Percentiles rank a stretch among this genome's conserved stretches.
Evolutionary conservation across 2,888 invertebrate species (phyloP).

Genomic region (Entomobrya proxima): DNA sequence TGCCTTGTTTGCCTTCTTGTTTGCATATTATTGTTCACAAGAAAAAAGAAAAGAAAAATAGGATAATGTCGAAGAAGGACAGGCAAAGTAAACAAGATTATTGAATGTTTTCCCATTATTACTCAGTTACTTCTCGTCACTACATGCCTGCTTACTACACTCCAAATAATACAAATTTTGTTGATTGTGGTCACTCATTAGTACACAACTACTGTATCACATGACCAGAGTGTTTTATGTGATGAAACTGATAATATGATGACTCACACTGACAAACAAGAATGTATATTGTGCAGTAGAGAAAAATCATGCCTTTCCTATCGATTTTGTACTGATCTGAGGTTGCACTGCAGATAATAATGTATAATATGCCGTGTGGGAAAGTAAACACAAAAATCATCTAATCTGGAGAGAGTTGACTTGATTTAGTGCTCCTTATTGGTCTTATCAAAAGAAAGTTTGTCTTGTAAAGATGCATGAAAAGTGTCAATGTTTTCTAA

Average conservation of each 20-base stretch:
- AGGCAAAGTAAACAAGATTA: slow-evolving; percentile 36
- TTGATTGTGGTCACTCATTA: slow-evolving; percentile 18
- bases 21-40: slow-evolving; percentile 23
- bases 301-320: neutral
- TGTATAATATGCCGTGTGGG: slow-evolving; percentile 15
- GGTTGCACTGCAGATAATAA: slow-evolving; percentile 65
- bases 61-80: neutral
- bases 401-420: neutral
- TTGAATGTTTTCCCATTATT: slow-evolving; percentile 32
- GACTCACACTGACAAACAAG: slow-evolving; percentile 12
- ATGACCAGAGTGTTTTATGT: neutral
- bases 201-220: neutral
- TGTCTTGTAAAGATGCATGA: neutral
- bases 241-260: slow-evolving; percentile 9
- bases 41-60: slow-evolving; percentile 1
- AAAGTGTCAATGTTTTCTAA: neutral
- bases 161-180: neutral
- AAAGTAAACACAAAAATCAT: slow-evolving; percentile 22
- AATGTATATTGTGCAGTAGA: neutral
- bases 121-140: neutral
- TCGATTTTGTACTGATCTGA: neutral
- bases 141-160: slow-evolving; percentile 21
- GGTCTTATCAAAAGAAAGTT: slow-evolving; percentile 4
- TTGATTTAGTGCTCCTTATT: neutral
- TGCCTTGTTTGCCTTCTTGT: slow-evolving; percentile 4